phyloP scores from a whole-genome alignment of 2,888 invertebrate genomes.

The Pristionchus maxplancki region DNA sequence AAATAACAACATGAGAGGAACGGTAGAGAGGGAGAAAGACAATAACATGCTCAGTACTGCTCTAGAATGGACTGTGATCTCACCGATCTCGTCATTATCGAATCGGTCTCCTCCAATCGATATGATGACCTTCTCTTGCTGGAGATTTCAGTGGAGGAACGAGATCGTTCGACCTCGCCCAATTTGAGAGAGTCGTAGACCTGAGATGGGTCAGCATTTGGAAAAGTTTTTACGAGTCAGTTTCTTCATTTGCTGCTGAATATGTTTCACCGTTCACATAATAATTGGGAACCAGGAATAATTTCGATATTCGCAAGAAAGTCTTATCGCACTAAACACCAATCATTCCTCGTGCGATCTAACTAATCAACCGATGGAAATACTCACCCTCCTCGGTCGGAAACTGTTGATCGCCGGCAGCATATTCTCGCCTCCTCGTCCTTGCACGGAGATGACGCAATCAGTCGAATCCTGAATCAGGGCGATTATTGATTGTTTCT shows the following conservation, averaged over 20 bases:
- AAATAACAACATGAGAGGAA: too few relatives aligned
- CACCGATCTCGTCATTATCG: slow-evolving; percentile 50
- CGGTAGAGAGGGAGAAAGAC: neutral
- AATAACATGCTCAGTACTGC: too few relatives aligned
- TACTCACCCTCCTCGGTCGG: slow-evolving; percentile 58
- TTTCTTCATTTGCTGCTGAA: neutral
- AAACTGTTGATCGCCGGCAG: slow-evolving; percentile 57
- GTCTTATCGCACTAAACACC: neutral
- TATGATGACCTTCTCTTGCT: slow-evolving; percentile 48
- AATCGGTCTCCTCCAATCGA: slow-evolving; percentile 37
- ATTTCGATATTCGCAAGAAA: neutral
- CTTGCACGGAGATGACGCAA: slow-evolving; percentile 96
- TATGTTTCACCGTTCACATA: neutral
- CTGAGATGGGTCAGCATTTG: slow-evolving; percentile 31
- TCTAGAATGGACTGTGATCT: neutral
- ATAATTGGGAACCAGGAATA: neutral
- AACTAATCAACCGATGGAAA: too few relatives aligned
- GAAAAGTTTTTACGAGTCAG: neutral
- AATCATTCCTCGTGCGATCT: too few relatives aligned
- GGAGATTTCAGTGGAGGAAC: slow-evolving; percentile 53
- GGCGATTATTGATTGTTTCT: too few relatives aligned
- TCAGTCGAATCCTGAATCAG: slow-evolving; percentile 87
- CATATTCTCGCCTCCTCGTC: slow-evolving; percentile 80
- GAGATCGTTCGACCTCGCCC: slow-evolving; percentile 51
- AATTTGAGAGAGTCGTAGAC: slow-evolving; percentile 56